Base-by-base conservation (phyloP, 2,888 invertebrate genomes). In the Drosophila sordidapex region DNA sequence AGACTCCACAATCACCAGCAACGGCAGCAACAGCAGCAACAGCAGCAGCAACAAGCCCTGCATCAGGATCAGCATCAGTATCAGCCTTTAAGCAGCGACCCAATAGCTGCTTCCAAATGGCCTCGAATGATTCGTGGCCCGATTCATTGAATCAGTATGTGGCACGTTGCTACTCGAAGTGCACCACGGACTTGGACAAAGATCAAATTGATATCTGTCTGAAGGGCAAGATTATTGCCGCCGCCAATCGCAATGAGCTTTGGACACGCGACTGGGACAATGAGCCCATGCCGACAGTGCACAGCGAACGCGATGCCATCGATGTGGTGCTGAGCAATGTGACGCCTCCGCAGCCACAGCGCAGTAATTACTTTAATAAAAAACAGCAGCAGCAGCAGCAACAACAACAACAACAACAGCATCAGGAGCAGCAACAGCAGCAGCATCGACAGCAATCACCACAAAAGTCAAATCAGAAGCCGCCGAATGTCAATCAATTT, bases 131-230 rank as follows among this genome's bases (percentile, higher is more conserved):
- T 81, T 95, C 95, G 58, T 97, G 97, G 97, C 97, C 97, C 2
- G 96, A 96, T 76, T 96, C 96, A 81, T 93, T 97, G 54, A 96
- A 96, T 92, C 95, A 96, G 85, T 99, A 98, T 93, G 98, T 99
- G 21, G 96, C 97, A 90, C 95, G 97, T 77, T 98, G 99, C 91
- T 99, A 98, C 94, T 96, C 96, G 54, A 97, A 98, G 93, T 98
- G 98, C 91, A 95, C 96, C 89, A 97, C 97, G 18, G 95, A 95
- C 72, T 95, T 97, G 83, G 98, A 99, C 92, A 97, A 98, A 92
- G 98, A 99, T 94, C 96, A 97, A 93, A 97, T 99, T 70, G 98
- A 99, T 92, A 97, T 97, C 79, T 97, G 98, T 89, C 94, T 99
- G 67, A 98, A 98, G 93, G 98, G 98, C 46, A 97, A 98, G 94